Evolutionary conservation across 2,113 vertebrate species (phyloP).

Genomic region (Bungarus multicinctus): DNA sequence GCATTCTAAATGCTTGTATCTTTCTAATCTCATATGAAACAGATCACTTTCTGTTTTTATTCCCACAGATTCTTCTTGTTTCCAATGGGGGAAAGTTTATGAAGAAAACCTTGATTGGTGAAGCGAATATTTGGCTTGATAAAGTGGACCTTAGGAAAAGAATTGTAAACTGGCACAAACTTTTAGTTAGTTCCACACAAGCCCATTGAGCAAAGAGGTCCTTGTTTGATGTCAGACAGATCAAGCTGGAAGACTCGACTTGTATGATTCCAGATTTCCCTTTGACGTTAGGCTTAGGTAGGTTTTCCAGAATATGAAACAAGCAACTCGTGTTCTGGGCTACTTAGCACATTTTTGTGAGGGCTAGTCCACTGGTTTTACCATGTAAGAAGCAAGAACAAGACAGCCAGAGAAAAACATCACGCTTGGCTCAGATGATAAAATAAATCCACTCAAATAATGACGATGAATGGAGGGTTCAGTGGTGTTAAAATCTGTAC

Average conservation of each 20-base stretch:
- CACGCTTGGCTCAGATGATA: constrained; percentile 43
- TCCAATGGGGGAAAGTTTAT: constrained; percentile 98
- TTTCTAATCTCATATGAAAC: background rate
- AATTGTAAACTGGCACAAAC: constrained; percentile 98
- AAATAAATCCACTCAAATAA: constrained; percentile 16
- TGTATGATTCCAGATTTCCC: constrained; percentile 45
- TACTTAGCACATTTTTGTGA: constrained; percentile 54
- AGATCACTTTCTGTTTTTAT: constrained; percentile 34
- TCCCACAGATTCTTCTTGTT: constrained; percentile 88
- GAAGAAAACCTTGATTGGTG: constrained; percentile 98
- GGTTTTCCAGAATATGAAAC: constrained; percentile 61
- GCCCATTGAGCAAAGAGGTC: constrained; percentile 72
- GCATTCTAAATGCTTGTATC: background rate
- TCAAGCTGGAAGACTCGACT: constrained; percentile 58
- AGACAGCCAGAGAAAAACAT: constrained; percentile 47
- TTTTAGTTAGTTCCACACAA: constrained; percentile 87
- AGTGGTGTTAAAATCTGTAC: constrained; percentile 42
- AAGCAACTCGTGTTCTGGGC: constrained; percentile 42
- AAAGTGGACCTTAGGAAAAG: constrained; percentile 99
- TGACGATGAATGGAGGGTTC: constrained; percentile 31
- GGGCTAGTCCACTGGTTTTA: constrained; percentile 56
- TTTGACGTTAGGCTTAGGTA: constrained; percentile 64
- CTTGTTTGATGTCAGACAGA: constrained; percentile 53
- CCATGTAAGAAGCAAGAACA: constrained; percentile 38
- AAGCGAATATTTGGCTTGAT: constrained; percentile 98